Base-by-base conservation (phyloP, 2,888 invertebrate genomes). In the Hemistola chrysoprasaria region DNA sequence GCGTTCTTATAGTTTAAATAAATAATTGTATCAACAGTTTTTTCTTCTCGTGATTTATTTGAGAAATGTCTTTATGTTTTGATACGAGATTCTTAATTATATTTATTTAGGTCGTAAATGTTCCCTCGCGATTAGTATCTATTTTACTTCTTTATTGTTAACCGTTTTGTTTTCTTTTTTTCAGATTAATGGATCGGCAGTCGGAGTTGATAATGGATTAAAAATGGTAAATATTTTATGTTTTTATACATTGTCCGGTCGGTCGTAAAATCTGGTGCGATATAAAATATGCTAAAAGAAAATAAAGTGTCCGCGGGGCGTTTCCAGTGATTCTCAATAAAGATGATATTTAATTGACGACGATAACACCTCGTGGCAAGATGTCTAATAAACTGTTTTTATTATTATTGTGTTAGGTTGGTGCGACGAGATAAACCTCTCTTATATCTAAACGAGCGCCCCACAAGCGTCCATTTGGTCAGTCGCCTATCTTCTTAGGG, bases 261-360 rank as follows among this genome's bases (percentile, higher is more conserved):
- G 50, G 42, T 56, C 61, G 67, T 71, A 68, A 72, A 71, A 59
- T 52, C 46, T 50, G 57, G 56, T 44, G 56, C 49, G 42, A 50
- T 60, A 59, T 65, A 59, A 67, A 67, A 62, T 71, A 71, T 66
- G 68, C 65, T 66, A 64, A 70, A 71, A 70, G 70, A 61, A 71
- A 62, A 56, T 56, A 68, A 65, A 62, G 57, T 65, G 76, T 70
- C 78, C 71, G 65, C 71, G 67, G 76, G 81, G 80, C 78, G 76
- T 78, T 81, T 56, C 67, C 62, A 67, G 68, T 63, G 75, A 71
- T 80, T 82, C 76, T 70, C 69, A 86, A 87, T 87, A 88, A 88
- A 88, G 85, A 85, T 81, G 76, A 78, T 81, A 86, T 86, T 87
- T 88, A 88, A 88, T 86, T 87, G 86, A 74, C 76, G 65, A 62